These are phyloP conservation scores for Standfussiana lucernea DNA, from an alignment of 2,888 invertebrate genomes.

Conservation along the genomic window DNA sequence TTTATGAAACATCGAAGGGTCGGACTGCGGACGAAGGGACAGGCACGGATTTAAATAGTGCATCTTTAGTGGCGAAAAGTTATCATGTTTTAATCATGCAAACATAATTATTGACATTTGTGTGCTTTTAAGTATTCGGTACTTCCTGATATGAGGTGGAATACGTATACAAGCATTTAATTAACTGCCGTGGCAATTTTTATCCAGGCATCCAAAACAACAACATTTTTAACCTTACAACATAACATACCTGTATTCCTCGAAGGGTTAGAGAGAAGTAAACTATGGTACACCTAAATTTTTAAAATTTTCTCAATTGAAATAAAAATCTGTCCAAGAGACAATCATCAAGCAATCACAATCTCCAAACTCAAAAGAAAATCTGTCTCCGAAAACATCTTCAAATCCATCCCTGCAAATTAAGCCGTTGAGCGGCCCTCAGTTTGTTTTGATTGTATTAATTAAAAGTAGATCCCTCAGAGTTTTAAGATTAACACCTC, in stretches of 20 bases:
- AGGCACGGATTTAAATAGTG: constrained; percentile 68
- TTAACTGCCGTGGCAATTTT: not conserved
- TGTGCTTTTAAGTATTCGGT: too few species aligned
- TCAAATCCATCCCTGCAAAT: constrained; percentile 75
- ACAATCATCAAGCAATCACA: not conserved
- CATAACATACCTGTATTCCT: not conserved
- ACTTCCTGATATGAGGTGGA: not conserved
- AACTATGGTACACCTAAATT: not conserved
- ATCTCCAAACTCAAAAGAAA: not conserved
- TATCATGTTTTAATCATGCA: not conserved
- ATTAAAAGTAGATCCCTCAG: constrained; percentile 86
- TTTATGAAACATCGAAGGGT: constrained; percentile 80
- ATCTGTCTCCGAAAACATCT: not conserved
- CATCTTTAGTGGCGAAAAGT: not conserved
- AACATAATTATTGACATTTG: not conserved
- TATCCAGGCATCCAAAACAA: too few species aligned
- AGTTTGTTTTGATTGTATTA: constrained; percentile 91
- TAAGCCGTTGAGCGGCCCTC: constrained; percentile 81
- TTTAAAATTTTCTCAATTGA: not conserved
- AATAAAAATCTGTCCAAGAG: not conserved
- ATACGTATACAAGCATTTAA: not conserved
- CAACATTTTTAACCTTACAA: too few species aligned
- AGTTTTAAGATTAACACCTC: constrained; percentile 90
- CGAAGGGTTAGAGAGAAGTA: not conserved
- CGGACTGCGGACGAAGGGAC: constrained; percentile 65